These are phyloP conservation scores for Lordiphosa stackelbergi DNA, from an alignment of 1,140 invertebrate species.

Conservation along the genomic window DNA sequence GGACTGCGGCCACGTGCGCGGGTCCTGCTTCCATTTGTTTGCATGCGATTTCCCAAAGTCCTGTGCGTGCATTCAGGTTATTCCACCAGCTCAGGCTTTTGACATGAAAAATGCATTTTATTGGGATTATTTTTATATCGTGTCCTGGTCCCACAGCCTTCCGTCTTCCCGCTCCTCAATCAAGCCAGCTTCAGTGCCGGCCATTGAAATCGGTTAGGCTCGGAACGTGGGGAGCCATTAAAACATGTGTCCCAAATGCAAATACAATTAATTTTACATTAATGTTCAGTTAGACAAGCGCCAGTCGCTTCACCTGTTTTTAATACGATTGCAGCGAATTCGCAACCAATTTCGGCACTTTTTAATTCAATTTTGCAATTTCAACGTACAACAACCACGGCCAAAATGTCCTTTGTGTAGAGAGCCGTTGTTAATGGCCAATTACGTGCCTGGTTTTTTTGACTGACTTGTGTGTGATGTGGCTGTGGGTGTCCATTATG, in stretches of 20 bases:
- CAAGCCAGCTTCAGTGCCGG: constrained; percentile 34
- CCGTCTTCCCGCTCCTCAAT: constrained; percentile 25
- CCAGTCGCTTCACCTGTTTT: constrained; percentile 9
- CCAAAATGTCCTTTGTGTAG: constrained; percentile 37
- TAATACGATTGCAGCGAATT: constrained; percentile 31
- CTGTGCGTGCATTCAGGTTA: constrained; percentile 74
- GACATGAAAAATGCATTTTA: constrained; percentile 76
- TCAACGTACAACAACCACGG: constrained; percentile 33
- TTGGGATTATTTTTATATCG: constrained; percentile 75
- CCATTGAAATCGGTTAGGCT: constrained; percentile 18
- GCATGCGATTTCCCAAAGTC: constrained; percentile 71
- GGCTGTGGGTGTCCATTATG: constrained; percentile 18
- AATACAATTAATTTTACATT: constrained; percentile 72
- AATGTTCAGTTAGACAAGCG: constrained; percentile 41
- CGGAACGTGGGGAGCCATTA: constrained; percentile 7
- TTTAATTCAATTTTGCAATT: constrained; percentile 68
- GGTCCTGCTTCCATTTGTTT: constrained; percentile 55
- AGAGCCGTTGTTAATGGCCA: constrained; percentile 60
- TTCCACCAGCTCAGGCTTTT: constrained; percentile 71
- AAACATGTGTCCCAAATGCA: constrained; percentile 57
- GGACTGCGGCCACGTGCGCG: constrained; percentile 27
- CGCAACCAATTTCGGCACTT: constrained; percentile 60
- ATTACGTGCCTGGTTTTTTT: constrained; percentile 53
- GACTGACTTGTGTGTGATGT: constrained; percentile 3
- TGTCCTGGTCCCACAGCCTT: constrained; percentile 16